These are phyloP conservation scores for Zaprionus camerounensis DNA, from an alignment of 1,140 invertebrate genomes.

Conservation along the genomic window DNA sequence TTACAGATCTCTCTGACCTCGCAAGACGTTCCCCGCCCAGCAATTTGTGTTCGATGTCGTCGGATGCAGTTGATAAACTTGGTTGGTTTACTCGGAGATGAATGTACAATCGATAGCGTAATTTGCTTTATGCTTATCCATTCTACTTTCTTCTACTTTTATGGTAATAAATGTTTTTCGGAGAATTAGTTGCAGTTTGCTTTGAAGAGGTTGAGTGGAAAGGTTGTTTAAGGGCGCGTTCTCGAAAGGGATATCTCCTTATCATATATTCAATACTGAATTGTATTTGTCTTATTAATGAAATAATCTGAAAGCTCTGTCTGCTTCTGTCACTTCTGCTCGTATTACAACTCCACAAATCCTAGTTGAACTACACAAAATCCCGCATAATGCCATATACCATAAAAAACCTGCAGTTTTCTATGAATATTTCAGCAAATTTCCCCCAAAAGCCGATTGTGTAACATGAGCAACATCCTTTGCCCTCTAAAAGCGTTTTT, in stretches of 20 bases:
- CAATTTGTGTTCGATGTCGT: neutral
- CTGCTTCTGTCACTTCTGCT: neutral
- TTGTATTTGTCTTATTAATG: no score
- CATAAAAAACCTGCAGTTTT: neutral
- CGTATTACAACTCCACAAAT: neutral
- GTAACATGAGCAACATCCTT: neutral
- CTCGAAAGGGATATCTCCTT: no score
- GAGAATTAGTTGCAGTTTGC: neutral
- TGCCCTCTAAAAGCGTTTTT: neutral
- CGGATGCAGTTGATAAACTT: neutral
- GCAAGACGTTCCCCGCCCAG: no score
- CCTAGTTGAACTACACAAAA: neutral
- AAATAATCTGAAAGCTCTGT: no score
- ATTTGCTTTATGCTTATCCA: neutral
- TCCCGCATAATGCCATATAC: neutral
- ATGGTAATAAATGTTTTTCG: neutral
- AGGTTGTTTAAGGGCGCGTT: no score
- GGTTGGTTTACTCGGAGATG: neutral
- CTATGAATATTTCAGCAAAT: neutral
- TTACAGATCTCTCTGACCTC: no score
- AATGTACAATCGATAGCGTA: neutral
- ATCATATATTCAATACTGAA: no score
- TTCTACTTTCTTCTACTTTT: neutral
- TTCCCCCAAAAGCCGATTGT: neutral
- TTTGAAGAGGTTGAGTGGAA: neutral